A percentile compares a stretch with the other conserved stretches of the same genome.
Conservation (phyloP, 2,113 vertebrate genomes). For the Apteryx mantelli region DNA sequence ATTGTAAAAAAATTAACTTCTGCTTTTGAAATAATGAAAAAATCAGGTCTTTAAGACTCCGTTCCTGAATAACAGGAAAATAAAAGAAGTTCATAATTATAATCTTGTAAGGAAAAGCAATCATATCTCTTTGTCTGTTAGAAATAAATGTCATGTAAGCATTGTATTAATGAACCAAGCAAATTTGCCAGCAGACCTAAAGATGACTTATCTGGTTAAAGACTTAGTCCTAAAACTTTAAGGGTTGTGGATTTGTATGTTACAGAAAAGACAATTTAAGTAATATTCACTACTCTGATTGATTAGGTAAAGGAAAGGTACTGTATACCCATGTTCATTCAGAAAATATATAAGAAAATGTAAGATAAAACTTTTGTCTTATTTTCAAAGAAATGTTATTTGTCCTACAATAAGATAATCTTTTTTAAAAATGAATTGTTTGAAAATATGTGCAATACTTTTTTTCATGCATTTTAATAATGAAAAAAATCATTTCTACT, state of each 20-base stretch:
- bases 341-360: slow-evolving; percentile 17
- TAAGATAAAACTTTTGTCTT: not conserved
- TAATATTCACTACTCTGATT: not conserved
- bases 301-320: not conserved
- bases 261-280: not conserved
- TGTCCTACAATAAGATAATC: not conserved
- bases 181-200: not conserved
- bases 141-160: not conserved
- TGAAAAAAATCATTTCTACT: not conserved
- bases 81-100: not conserved
- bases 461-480: slow-evolving; percentile 5
- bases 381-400: not conserved
- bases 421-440: not conserved
- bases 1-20: not conserved
- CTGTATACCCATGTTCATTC: not conserved
- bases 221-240: not conserved
- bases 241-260: not conserved
- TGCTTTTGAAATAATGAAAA: not conserved
- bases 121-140: not conserved
- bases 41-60: not conserved
- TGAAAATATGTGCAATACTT: slow-evolving; percentile 38
- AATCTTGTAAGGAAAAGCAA: not conserved
- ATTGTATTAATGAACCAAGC: not conserved
- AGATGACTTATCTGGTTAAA: not conserved
- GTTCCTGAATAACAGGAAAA: not conserved